phyloP scores from a whole-genome alignment of 1,140 invertebrate species.

The Camponotus floridanus region DNA sequence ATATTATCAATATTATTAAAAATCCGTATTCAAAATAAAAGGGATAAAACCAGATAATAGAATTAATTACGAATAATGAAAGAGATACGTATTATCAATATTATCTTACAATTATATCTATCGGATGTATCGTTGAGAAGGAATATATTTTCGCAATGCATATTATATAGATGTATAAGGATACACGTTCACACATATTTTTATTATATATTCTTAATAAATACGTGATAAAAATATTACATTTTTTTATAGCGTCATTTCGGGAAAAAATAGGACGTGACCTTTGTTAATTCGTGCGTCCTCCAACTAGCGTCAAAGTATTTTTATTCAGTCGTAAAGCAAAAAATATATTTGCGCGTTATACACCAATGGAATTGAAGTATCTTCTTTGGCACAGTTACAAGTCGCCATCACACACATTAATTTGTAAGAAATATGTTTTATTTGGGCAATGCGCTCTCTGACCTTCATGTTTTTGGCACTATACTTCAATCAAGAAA shows the following conservation, averaged over 20 bases:
- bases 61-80: constrained; percentile 5
- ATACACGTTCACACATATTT: no score
- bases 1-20: constrained; percentile 7
- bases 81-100: neutral
- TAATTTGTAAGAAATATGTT: constrained; percentile 19
- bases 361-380: neutral
- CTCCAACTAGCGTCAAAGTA: neutral
- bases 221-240: neutral
- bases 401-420: neutral
- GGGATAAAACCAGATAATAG: neutral
- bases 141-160: constrained; percentile 11
- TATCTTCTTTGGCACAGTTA: constrained; percentile 29
- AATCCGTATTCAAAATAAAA: neutral
- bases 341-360: constrained; percentile 12
- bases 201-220: no score
- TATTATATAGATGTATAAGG: no score
- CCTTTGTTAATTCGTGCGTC: neutral
- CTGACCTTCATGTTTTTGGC: constrained; percentile 37
- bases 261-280: neutral
- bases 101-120: neutral
- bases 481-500: constrained; percentile 6
- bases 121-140: neutral
- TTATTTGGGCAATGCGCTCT: neutral
- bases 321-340: constrained; percentile 31
- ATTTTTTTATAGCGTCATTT: neutral